Evolutionary conservation across 2,113 vertebrate genomes (phyloP).

Genomic region (Xiphophorus hellerii): DNA sequence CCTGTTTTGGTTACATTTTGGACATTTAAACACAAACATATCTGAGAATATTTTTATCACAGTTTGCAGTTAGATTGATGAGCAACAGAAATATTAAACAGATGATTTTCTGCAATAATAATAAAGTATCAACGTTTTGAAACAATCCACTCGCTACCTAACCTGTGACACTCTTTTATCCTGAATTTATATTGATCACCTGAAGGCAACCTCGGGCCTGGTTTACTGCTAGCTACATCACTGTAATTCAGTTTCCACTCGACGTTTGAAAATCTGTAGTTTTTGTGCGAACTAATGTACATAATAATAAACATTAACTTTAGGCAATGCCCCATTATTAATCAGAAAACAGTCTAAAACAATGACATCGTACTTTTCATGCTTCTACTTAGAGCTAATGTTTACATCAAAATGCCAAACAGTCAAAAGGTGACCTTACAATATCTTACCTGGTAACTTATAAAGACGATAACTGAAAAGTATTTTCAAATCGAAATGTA

Average conservation of each 20-base stretch:
- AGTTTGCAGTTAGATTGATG: not conserved
- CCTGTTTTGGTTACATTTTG: too few relatives aligned
- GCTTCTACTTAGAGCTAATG: constrained; percentile 11
- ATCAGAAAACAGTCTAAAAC: not conserved
- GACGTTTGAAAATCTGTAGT: not conserved
- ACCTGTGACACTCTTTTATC: too few relatives aligned
- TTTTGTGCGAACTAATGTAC: not conserved
- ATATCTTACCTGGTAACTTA: constrained; percentile 39
- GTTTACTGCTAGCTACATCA: not conserved
- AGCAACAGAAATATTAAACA: not conserved
- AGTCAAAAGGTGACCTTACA: not conserved
- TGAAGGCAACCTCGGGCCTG: constrained; percentile 28
- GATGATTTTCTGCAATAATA: not conserved
- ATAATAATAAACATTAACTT: not conserved
- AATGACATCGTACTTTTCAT: not conserved
- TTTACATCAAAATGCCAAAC: constrained; percentile 1
- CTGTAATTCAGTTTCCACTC: not conserved
- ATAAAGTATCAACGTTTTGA: too few relatives aligned
- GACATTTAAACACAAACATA: not conserved
- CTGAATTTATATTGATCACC: too few relatives aligned
- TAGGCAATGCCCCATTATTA: not conserved
- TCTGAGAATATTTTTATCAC: not conserved
- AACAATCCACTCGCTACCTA: too few relatives aligned
- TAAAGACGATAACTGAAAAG: not conserved
- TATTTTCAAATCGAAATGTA: not conserved